Conservation (phyloP, 2,113 vertebrate species). For the Romanogobio albipinnatus region DNA sequence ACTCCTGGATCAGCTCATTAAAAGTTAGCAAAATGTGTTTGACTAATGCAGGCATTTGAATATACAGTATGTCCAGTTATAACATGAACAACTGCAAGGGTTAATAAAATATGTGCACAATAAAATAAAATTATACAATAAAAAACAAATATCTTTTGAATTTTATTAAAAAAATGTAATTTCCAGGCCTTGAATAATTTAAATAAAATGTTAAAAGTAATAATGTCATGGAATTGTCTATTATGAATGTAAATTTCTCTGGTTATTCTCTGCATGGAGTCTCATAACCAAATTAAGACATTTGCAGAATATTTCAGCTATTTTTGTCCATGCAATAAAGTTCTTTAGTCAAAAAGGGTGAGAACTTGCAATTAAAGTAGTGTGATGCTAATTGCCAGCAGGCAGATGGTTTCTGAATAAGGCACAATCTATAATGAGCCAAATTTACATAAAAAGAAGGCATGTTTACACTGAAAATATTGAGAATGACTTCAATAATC, state of each 20-base stretch:
- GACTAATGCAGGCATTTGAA: background rate
- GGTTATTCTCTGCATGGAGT: background rate
- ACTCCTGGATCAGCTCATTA: background rate
- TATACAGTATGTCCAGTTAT: background rate
- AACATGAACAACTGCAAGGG: background rate
- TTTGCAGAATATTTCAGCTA: background rate
- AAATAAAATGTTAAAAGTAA: background rate
- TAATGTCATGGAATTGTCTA: background rate
- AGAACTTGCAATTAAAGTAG: background rate
- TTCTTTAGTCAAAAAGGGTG: background rate
- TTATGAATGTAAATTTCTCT: background rate
- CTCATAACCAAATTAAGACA: background rate
- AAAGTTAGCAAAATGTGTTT: background rate
- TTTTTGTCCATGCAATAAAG: background rate
- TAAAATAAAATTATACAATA: background rate
- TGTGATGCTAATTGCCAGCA: background rate
- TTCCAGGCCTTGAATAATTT: too few relatives aligned
- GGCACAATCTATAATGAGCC: background rate
- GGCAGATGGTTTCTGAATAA: background rate
- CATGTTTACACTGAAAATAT: background rate
- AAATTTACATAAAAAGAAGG: background rate
- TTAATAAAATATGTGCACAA: background rate
- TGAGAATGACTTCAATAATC: background rate
- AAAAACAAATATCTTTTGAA: too few relatives aligned
- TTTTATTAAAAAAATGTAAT: too few relatives aligned